Evolutionary conservation across 2,113 vertebrate genomes (phyloP).

Genomic region (Romanogobio albipinnatus): DNA sequence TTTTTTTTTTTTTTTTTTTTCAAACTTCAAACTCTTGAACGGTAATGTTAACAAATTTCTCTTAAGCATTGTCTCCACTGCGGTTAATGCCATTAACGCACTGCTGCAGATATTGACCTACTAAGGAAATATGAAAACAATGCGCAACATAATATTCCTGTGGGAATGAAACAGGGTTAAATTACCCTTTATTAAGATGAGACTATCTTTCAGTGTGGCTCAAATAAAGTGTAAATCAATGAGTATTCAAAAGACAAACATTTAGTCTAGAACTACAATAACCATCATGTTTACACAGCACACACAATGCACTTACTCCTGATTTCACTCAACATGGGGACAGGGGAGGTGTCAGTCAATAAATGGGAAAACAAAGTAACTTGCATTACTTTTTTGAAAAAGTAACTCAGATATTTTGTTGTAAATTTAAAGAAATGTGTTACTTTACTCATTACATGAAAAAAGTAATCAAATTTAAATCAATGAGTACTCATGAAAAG

Average conservation of each 20-base stretch:
- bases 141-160: neutral
- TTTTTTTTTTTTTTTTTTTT: too few species aligned
- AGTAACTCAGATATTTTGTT: too few species aligned
- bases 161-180: constrained; percentile 14
- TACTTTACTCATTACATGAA: too few species aligned
- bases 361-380: too few species aligned
- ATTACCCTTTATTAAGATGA: neutral
- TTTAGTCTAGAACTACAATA: too few species aligned
- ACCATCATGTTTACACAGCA: too few species aligned
- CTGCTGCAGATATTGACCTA: constrained; percentile 3
- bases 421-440: too few species aligned
- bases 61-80: neutral
- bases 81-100: neutral
- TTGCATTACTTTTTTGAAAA: too few species aligned
- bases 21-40: too few species aligned
- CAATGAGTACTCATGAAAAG: neutral
- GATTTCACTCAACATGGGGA: too few species aligned
- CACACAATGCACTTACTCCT: too few species aligned
- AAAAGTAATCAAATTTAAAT: neutral
- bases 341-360: too few species aligned
- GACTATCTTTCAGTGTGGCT: neutral
- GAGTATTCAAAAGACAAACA: constrained; percentile 3
- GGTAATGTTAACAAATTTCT: neutral
- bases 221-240: constrained; percentile 3
- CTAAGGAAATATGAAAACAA: constrained; percentile 22